Base-by-base conservation (phyloP, 1,140 invertebrate genomes). In the Leptonema lineaticorne region DNA sequence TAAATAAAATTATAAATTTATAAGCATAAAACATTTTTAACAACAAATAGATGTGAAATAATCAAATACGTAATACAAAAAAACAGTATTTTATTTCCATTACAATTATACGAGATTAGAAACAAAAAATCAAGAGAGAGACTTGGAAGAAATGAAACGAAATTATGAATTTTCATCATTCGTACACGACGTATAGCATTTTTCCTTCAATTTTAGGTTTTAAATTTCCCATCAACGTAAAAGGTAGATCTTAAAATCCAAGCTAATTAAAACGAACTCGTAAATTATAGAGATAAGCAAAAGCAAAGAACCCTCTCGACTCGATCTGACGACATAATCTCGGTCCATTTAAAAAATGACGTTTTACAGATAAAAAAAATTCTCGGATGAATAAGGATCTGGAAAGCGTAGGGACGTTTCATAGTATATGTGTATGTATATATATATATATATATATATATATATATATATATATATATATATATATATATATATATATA, bases 301-400 rank as follows among this genome's bases (percentile, higher is more conserved):
- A 45, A 41, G 26, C 26, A 48, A 46, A 46, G 64, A 27, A 53
- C 60, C 26, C 26, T 46, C 60, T 65, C 48, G 46, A 53, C 33
- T 45, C 26, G 41, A 63, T 46, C 41, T 69, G 71, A 72, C 71
- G 69, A 69, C 60, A 72, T 72, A 72, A 72, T 72, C 68, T 69
- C 33, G 56, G 64, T 29, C 64, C 62, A 72, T 69, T 72, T 69
- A 69, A 72, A 71, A 72, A 72, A 72, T 69, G 48, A 60, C 64
- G 67, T 68, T 64, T 33, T 26, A 20, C 16, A 46, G 50, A 53
- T 53, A 53, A 53, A 53, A 53, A 53, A 53, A 53, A 8, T 4
- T 33, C 11, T 33, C 29, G 29, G 11, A 5, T 11, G 29, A 33
- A 33, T 33, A 33, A 6, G n/a, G n/a, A n/a, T n/a, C n/a, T n/a